These are phyloP conservation scores for Rugalucina vietnamica DNA, from an alignment of 2,888 invertebrate species.

Conservation along the genomic window DNA sequence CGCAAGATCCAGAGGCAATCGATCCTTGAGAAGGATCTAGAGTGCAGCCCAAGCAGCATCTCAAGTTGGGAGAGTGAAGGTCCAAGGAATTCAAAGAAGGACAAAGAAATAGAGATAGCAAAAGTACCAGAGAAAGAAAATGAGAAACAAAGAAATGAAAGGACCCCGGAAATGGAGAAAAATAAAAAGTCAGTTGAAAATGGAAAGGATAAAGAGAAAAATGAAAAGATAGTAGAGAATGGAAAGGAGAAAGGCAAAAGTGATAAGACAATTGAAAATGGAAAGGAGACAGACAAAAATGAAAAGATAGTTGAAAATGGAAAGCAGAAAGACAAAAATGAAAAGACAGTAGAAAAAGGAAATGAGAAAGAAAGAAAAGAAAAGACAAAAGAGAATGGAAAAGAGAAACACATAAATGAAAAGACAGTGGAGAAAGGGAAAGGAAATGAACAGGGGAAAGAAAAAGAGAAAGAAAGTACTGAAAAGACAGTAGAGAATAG, in stretches of 20 bases:
- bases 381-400: not conserved
- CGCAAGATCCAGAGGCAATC: not conserved
- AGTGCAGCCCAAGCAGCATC: not conserved
- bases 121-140: not conserved
- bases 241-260: no score
- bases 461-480: not conserved
- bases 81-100: not conserved
- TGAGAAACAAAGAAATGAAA: not conserved
- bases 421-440: not conserved
- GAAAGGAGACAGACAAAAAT: not conserved
- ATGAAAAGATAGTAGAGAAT: no score
- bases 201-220: no score
- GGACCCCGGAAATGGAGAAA: no score
- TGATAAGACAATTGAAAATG: no score
- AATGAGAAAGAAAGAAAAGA: not conserved
- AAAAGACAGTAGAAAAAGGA: not conserved
- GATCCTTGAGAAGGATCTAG: not conserved
- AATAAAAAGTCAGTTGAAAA: no score
- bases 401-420: not conserved
- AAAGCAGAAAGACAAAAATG: not conserved
- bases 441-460: not conserved
- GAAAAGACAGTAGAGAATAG: not conserved
- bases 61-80: no score
- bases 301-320: not conserved
- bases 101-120: not conserved